phyloP scores from a whole-genome alignment of 1,140 invertebrate genomes.

The Epicauta chinensis region DNA sequence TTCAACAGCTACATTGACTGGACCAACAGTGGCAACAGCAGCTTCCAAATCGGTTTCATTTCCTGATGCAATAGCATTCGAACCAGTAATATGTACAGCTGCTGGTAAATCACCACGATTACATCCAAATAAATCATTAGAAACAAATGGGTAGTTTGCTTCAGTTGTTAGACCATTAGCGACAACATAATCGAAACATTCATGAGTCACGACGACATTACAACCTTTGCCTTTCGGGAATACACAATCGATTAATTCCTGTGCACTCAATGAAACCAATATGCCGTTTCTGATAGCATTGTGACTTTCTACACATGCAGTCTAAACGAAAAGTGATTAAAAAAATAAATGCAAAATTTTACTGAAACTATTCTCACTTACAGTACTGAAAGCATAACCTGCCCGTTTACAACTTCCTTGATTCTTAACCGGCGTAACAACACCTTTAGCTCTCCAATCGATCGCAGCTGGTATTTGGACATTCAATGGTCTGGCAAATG shows the following conservation, averaged over 20 bases:
- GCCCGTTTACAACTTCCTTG: constrained; percentile 87
- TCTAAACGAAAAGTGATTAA: too few species aligned
- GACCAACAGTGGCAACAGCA: constrained; percentile 76
- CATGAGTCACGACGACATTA: constrained; percentile 34
- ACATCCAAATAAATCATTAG: too few species aligned
- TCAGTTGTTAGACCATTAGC: too few species aligned
- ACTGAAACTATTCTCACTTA: constrained; percentile 73
- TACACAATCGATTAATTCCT: too few species aligned
- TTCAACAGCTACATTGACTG: constrained; percentile 70
- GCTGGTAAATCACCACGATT: too few species aligned
- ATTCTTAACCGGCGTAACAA: constrained; percentile 84
- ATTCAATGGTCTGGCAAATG: too few species aligned
- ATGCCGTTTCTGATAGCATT: too few species aligned
- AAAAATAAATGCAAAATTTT: too few species aligned
- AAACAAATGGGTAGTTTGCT: too few species aligned
- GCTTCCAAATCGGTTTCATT: constrained; percentile 63
- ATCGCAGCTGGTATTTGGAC: constrained; percentile 36
- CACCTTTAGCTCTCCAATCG: constrained; percentile 80
- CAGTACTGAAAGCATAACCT: constrained; percentile 84
- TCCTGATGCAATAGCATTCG: constrained; percentile 55
- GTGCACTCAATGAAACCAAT: too few species aligned
- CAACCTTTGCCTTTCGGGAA: constrained; percentile 55
- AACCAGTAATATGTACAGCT: too few species aligned
- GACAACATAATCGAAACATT: neutral
- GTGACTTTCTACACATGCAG: too few species aligned